These are phyloP conservation scores for Epizoanthus scotinus DNA, from an alignment of 92 coral and sea anemone genomes.

Conservation along the genomic window DNA sequence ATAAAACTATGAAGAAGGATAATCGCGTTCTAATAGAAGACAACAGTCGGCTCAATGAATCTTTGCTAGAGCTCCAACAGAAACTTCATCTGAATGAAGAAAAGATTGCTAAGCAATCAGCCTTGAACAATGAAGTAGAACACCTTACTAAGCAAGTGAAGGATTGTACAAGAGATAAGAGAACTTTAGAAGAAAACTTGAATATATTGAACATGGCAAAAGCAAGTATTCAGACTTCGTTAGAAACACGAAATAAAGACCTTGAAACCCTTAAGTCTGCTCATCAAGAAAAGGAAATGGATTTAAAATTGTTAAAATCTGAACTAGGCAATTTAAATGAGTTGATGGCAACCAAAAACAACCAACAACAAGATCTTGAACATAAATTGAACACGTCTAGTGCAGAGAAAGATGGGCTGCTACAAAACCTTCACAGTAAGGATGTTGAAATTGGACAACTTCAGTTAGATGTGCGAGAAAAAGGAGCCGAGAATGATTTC, in stretches of 20 bases:
- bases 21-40: conserved; percentile 62
- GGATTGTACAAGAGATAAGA: conserved; percentile 51
- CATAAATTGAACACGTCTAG: conserved; percentile 52
- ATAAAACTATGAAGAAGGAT: conserved; percentile 57
- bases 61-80: conserved; percentile 61
- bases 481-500: conserved; percentile 84
- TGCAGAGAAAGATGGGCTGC: conserved; percentile 68
- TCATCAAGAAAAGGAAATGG: conserved; percentile 68
- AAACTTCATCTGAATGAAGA: conserved; percentile 53
- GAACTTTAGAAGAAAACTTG: conserved; percentile 59
- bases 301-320: conserved; percentile 62
- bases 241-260: conserved; percentile 66
- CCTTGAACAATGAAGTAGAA: conserved; percentile 71
- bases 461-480: conserved; percentile 84
- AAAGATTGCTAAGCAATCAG: conserved; percentile 47
- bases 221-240: conserved; percentile 51
- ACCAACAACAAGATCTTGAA: conserved; percentile 63
- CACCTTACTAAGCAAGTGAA: conserved; percentile 53
- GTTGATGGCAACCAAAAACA: conserved; percentile 53
- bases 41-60: conserved; percentile 60
- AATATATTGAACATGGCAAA: conserved; percentile 63
- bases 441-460: conserved; percentile 67
- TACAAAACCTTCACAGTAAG: conserved; percentile 48
- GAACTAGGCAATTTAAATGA: conserved; percentile 72
- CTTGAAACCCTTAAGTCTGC: conserved; percentile 51